Evolutionary conservation across 2,888 invertebrate genomes (phyloP), one percentile per base, ranked within the genome.

Genomic region (Lydus trimaculatus): DNA sequence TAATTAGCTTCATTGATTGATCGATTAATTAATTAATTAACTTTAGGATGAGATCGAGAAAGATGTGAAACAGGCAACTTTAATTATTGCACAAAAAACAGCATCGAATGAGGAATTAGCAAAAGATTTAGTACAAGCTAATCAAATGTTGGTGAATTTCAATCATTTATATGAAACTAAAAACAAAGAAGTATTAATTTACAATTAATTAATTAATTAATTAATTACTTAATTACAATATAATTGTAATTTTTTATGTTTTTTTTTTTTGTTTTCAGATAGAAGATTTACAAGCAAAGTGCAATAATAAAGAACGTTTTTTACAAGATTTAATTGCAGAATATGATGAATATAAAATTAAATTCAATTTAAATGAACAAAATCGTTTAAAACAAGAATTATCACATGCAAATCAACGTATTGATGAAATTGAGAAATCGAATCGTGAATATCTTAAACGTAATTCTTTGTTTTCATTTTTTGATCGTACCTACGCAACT

Each of bases 71-170:
- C 82, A 84, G 70, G 81, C 84, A 0, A 80, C 82, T 11, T 70
- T 82, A 52, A 78, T 82, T 25, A 79, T 85, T 5, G 80, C 83
- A 2, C 82, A 84, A 71, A 85, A 84, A 72, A 79, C 83, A 1
- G 77, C 78, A 28, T 78, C 80, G 13, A 81, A 84, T 48, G 83
- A 83, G 65, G 85, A 85, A 74, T 73, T 85, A 31, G 81, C 82
- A 7, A 82, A 79, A 69, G 85, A 85, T 78, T 76, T 85, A 61
- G 79, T 84, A 0, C 83, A 85, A 72, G 85, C 85, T 13, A 85
- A 85, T 74, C 81, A 82, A 39, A 82, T 84, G 79, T 70, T 85
- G 36, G 83, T 84, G 0, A 84, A 82, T 72, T 85, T 84, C 71
- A 84, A 83, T 73, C 81, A 81, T 58, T 82, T 82, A 63, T 84